These are phyloP conservation scores for Chlamydotis undulata DNA, from an alignment of 2,113 vertebrate species.

Conservation along the genomic window DNA sequence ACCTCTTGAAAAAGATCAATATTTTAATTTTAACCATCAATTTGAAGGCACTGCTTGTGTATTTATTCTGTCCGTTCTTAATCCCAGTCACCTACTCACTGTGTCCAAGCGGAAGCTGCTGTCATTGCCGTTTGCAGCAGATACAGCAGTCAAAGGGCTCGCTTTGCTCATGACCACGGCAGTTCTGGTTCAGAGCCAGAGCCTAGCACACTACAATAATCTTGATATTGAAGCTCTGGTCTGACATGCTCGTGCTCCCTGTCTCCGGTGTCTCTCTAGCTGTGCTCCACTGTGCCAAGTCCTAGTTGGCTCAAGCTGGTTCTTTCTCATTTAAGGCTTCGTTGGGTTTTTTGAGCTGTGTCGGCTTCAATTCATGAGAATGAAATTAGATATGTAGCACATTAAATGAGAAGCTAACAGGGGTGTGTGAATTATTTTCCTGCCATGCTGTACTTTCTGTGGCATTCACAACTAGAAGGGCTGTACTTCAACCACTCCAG, in stretches of 20 bases:
- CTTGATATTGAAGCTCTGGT: neutral
- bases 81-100: neutral
- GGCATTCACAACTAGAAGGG: neutral
- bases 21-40: neutral
- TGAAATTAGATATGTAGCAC: neutral
- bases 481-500: neutral
- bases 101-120: neutral
- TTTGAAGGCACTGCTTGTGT: neutral
- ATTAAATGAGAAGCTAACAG: neutral
- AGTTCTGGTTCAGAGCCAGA: neutral
- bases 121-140: neutral
- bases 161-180: fast-evolving
- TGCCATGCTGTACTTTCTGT: neutral
- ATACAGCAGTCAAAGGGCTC: neutral
- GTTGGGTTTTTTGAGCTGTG: conserved; percentile 8
- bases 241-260: neutral
- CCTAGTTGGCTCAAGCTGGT: conserved; percentile 4
- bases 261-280: neutral
- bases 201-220: neutral
- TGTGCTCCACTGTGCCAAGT: neutral
- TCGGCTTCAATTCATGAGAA: conserved; percentile 22
- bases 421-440: neutral
- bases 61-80: neutral
- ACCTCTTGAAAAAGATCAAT: neutral
- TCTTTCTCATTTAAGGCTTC: conserved; percentile 44